phyloP scores from a whole-genome alignment of 2,888 invertebrate species.

The Polyommatus icarus region DNA sequence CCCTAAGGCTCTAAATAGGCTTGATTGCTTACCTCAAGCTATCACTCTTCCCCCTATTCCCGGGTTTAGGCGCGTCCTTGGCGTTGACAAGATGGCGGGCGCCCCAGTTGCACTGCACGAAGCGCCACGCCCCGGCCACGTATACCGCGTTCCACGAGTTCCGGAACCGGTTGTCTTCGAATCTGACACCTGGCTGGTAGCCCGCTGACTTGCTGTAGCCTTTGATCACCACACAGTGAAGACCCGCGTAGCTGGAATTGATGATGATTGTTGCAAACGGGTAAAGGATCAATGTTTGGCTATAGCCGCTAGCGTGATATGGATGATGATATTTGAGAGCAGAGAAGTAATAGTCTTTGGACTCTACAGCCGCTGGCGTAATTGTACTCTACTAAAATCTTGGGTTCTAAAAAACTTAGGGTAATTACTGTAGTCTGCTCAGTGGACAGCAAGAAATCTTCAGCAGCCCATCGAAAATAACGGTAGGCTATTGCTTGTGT shows the following conservation, averaged over 20 bases:
- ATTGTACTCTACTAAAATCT: too few relatives aligned
- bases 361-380: too few relatives aligned
- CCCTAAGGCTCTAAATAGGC: too few relatives aligned
- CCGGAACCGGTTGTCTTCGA: slow-evolving; percentile 95
- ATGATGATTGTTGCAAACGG: neutral
- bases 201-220: slow-evolving; percentile 99
- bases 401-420: too few relatives aligned
- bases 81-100: slow-evolving; percentile 97
- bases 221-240: slow-evolving; percentile 99
- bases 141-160: slow-evolving; percentile 99
- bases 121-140: slow-evolving; percentile 99
- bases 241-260: slow-evolving; percentile 92
- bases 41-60: slow-evolving; percentile 93
- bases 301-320: neutral
- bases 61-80: slow-evolving; percentile 93
- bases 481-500: too few relatives aligned
- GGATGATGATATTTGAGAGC: too few relatives aligned
- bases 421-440: too few relatives aligned
- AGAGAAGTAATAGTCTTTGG: too few relatives aligned
- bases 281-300: neutral
- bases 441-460: too few relatives aligned
- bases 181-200: slow-evolving; percentile 97
- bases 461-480: too few relatives aligned
- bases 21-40: slow-evolving; percentile 87
- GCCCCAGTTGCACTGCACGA: slow-evolving; percentile 99